Base-by-base conservation (phyloP, 2,888 invertebrate genomes). In the Cheilosia impressa region DNA sequence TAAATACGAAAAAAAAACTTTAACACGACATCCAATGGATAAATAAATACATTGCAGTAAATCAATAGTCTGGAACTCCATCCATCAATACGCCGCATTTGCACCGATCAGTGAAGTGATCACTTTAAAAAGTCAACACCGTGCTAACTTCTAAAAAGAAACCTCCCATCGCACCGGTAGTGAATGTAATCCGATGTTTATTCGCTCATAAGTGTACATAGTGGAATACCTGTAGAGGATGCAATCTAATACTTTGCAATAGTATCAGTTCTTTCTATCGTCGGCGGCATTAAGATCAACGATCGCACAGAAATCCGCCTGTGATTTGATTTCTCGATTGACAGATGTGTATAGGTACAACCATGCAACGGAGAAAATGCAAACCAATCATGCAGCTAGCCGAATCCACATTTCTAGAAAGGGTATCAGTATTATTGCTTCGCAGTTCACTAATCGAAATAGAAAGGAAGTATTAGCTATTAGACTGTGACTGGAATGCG, bases 311-410 rank as follows among this genome's bases (percentile, higher is more conserved):
- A 66, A 71, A 76, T 80, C 66, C 66, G 24, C 58, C 27, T 62
- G 60, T 71, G 79, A 80, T 62, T 55, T 71, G 79, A 80, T 55
- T 79, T 69, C 65, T 71, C 63, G 69, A 84, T 84, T 79, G 79
- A 84, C 78, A 79, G 69, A 58, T 68, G 58, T 63, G 55, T 15
- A 17, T 3, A 55, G 19, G 17, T 22, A 52, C n/a, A 50, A 4
- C 13, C 9, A 22, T 50, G 22, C 27, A 52, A 68, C 41, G 57
- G 72, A 84, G 78, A 84, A 79, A 79, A 80, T 80, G 71, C 71
- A 85, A 85, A 85, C 62, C 79, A 80, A 80, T 85, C 80, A 72
- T 66, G 80, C 80, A 84, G 60, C 52, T 66, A 78, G 83, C 73
- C 78, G 63, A 78, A 75, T 75, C 83, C 55, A 22, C 66, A 47